phyloP scores from a whole-genome alignment of 1,140 invertebrate species.

The Atta cephalotes region DNA sequence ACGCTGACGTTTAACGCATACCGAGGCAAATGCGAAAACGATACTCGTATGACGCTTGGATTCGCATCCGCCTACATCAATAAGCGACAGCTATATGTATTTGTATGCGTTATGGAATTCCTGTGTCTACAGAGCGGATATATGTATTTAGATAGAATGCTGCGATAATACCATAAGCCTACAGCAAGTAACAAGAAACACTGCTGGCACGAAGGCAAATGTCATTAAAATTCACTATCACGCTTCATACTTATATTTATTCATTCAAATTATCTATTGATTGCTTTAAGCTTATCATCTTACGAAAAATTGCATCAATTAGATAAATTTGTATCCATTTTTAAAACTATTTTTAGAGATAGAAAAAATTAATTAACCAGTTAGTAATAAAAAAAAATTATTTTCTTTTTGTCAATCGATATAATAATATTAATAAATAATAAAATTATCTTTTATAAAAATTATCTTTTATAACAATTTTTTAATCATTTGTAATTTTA shows the following conservation, averaged over 20 bases:
- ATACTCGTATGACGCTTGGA: constrained; percentile 39
- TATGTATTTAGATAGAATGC: constrained; percentile 23
- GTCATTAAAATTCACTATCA: constrained; percentile 49
- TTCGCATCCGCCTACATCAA: constrained; percentile 29
- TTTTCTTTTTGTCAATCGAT: too few relatives aligned
- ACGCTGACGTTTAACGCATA: constrained; percentile 49
- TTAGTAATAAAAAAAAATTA: neutral
- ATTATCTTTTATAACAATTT: neutral
- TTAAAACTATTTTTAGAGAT: neutral
- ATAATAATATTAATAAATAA: neutral
- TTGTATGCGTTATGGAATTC: constrained; percentile 46
- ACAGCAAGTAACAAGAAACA: constrained; percentile 12
- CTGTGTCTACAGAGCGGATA: constrained; percentile 36
- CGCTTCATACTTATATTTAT: constrained; percentile 9
- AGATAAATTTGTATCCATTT: neutral
- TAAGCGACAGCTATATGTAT: constrained; percentile 38
- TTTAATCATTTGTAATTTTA: neutral
- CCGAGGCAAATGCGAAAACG: constrained; percentile 26
- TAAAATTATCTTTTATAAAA: neutral
- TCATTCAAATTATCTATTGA: constrained; percentile 26
- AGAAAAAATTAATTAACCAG: neutral
- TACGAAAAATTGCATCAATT: neutral
- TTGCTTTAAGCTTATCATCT: neutral
- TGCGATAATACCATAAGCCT: constrained; percentile 38
- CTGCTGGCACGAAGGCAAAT: neutral